Evolutionary conservation across 2,888 invertebrate genomes (phyloP).

Genomic region (Ceriagrion tenellum): DNA sequence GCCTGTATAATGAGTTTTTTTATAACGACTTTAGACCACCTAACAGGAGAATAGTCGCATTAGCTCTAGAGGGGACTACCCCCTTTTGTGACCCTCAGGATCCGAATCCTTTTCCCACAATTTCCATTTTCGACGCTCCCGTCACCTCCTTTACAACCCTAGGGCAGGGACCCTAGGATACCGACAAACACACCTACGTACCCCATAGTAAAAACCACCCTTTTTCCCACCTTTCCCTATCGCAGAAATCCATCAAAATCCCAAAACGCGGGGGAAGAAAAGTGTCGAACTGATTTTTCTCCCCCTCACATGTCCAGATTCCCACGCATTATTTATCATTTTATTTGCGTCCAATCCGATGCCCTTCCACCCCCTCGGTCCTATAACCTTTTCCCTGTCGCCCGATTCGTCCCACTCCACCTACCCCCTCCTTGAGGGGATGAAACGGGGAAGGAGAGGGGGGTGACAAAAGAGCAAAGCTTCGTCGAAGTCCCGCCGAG

Average conservation of each 20-base stretch:
- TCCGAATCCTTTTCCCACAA: too few relatives aligned
- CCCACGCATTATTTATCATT: constrained; percentile 7
- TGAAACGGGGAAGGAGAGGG: background rate
- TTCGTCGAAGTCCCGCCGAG: background rate
- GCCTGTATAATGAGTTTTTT: too few relatives aligned
- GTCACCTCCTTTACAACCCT: too few relatives aligned
- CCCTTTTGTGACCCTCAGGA: too few relatives aligned
- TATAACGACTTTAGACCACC: too few relatives aligned
- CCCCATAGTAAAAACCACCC: background rate
- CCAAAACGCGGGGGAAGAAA: background rate
- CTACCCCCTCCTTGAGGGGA: background rate
- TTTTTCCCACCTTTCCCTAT: background rate
- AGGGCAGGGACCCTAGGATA: too few relatives aligned
- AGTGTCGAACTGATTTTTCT: background rate
- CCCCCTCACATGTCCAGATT: background rate
- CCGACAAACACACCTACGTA: too few relatives aligned
- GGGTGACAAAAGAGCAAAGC: background rate
- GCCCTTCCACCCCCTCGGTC: background rate
- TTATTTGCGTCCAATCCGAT: background rate
- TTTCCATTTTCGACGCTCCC: too few relatives aligned
- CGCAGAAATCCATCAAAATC: constrained; percentile 30
- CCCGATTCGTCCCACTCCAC: background rate
- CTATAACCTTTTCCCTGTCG: background rate
- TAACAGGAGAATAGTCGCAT: too few relatives aligned
- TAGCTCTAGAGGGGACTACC: too few relatives aligned